These are phyloP conservation scores for Schizothorax lantsangensis DNA, from an alignment of 2,797 vertebrate species.

Conservation along the genomic window DNA sequence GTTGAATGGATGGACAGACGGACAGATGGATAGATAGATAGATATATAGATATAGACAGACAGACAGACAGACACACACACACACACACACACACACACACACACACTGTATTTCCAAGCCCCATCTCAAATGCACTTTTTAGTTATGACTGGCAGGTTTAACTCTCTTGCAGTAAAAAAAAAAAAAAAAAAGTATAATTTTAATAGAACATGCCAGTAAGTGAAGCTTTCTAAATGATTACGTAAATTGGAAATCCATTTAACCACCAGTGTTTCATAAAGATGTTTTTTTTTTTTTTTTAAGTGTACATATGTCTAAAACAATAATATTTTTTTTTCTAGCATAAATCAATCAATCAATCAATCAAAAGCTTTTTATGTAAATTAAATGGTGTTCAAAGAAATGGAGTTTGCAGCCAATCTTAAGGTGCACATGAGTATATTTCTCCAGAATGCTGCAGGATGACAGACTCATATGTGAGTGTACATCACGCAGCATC, in stretches of 20 bases:
- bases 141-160: too few relatives aligned
- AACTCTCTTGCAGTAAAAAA: background rate
- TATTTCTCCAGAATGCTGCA: background rate
- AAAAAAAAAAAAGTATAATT: background rate
- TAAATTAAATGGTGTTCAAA: background rate
- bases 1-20: too few relatives aligned
- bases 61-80: too few relatives aligned
- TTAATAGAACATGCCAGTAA: background rate
- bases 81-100: too few relatives aligned
- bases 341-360: too few relatives aligned
- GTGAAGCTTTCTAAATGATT: background rate
- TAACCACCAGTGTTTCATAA: background rate
- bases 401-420: too few relatives aligned
- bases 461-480: background rate
- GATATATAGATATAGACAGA: too few relatives aligned
- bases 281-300: too few relatives aligned
- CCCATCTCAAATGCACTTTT: too few relatives aligned
- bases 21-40: too few relatives aligned
- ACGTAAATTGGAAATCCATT: background rate
- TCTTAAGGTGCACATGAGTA: background rate
- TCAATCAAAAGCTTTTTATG: background rate
- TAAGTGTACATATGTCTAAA: background rate
- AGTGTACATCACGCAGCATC: background rate
- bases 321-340: too few relatives aligned
- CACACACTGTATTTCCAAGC: too few relatives aligned